Evolutionary conservation across 2,888 invertebrate genomes (phyloP), one percentile per base, ranked within the genome.

Genomic region (Molanna angustata): DNA sequence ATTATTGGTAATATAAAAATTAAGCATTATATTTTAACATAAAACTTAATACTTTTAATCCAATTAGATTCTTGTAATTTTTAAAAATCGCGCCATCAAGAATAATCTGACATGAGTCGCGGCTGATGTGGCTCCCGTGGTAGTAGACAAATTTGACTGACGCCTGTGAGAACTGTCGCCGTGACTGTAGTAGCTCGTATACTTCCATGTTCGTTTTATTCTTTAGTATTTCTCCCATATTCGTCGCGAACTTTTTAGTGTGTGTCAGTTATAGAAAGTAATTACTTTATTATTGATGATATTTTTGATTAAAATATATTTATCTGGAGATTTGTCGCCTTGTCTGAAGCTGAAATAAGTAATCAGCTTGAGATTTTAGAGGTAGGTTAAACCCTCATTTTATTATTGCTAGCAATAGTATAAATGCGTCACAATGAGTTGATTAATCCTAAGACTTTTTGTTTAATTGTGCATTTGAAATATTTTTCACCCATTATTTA

Each of bases 121-220:
- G 3, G 22, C 47, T 51, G 51, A 51, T 55, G 55, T 55, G 55
- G 55, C 55, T 55, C 51, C 55, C 55, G 55, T 55, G 55, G 19
- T n/a, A 49, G 18, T 49, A 54, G 54, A 49, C 49, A 45, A 44
- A 49, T 44, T 54, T 49, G 49, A 49, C 49, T 49, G 49, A 52
- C 52, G 52, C 45, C 49, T 53, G 54, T 42, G 27, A 50, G 42
- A 67, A 69, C 47, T 69, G 68, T 49, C 57, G 51, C 53, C 57
- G 51, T 33, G 50, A 57, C 43, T 39, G n/a, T 39, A 53, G 53
- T 37, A 35, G 45, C 43, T 53, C 41, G 50, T 70, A 70, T 68
- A 71, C 74, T 73, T 76, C 76, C 76, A 76, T 76, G 76, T 76
- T 77, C 75, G 74, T 76, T 76, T n/a, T n/a, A n/a, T n/a, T n/a